Evolutionary conservation across 2,888 invertebrate species (phyloP).

Genomic region (Sarcophaga rosellei): DNA sequence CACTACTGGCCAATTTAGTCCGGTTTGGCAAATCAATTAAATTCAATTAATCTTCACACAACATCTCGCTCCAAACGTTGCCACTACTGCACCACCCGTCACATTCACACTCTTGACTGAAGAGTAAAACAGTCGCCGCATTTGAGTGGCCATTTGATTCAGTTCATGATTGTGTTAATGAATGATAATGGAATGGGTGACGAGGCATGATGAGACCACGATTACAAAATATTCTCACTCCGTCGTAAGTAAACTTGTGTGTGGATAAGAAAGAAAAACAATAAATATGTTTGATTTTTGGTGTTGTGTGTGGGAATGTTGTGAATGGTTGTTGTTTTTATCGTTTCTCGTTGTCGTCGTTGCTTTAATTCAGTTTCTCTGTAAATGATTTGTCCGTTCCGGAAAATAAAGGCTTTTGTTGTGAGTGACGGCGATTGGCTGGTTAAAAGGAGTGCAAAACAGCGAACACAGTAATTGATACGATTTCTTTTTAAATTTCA

Average conservation of each 20-base stretch:
- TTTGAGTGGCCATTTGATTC: conserved; percentile 26
- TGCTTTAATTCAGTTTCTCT: conserved; percentile 30
- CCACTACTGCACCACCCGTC: conserved; percentile 18
- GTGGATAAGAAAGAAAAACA: background rate
- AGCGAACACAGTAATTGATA: conserved; percentile 42
- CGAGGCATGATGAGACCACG: conserved; percentile 70
- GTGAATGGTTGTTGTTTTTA: background rate
- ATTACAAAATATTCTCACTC: conserved; percentile 64
- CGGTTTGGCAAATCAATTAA: conserved; percentile 82
- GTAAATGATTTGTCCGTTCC: conserved; percentile 63
- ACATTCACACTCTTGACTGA: conserved; percentile 26
- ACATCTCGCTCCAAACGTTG: conserved; percentile 44
- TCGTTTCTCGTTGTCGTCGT: conserved; percentile 3
- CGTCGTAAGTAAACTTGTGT: conserved; percentile 18
- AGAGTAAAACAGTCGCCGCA: conserved; percentile 28
- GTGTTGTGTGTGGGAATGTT: conserved; percentile 48
- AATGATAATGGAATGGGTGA: conserved; percentile 81
- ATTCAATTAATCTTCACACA: conserved; percentile 82
- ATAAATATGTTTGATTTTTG: conserved; percentile 5
- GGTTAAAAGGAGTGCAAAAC: conserved; percentile 35
- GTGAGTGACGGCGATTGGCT: conserved; percentile 46
- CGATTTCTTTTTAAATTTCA: conserved; percentile 51
- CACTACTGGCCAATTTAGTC: conserved; percentile 79
- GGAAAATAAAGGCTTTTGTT: conserved; percentile 58
- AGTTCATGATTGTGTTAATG: conserved; percentile 75